Evolutionary conservation across 2,797 vertebrate genomes (phyloP), one percentile per base, ranked within the genome.

Genomic region (Notolepis coatsorum): DNA sequence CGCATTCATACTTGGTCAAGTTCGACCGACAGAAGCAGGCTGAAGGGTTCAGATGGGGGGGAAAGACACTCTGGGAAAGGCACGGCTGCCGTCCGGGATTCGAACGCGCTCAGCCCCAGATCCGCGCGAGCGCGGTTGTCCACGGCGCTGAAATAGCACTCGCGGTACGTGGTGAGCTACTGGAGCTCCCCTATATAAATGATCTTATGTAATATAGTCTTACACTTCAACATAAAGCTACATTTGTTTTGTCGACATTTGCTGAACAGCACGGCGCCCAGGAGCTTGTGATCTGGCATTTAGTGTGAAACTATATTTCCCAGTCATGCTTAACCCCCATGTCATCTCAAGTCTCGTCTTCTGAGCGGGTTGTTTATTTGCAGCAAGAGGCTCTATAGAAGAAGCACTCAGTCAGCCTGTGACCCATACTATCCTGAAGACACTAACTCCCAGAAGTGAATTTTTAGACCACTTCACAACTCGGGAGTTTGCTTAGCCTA

Each of bases 401-500:
- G 28, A 30, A 45, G n/a, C n/a, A n/a, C n/a, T n/a, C 33, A 55
- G 30, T 61, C 33, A 59, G 49, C 38, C 50, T 59, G 51, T 76
- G 71, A 77, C 61, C 80, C 55, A 66, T 50, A 17, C 35, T 33
- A 24, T 63, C 35, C 52, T 55, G 41, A 67, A 62, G 52, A 23
- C 49, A 52, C 35, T 48, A 47, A 49, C 61, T 65, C 37, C 54
- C 61, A n/a, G 5, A 9, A 49, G 45, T 53, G 27, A 30, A 17
- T 23, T 15, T 35, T 48, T 30, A 46, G 27, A 33, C 45, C 59
- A 46, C 25, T 56, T 68, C 20, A 55, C 28, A 48, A 39, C n/a
- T n/a, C n/a, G n/a, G n/a, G n/a, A n/a, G n/a, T n/a, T n/a, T n/a
- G n/a, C n/a, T n/a, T n/a, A n/a, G n/a, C n/a, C n/a, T n/a, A n/a